Conservation (phyloP, 2,113 vertebrate genomes). For the Sinocyclocheilus grahami region DNA sequence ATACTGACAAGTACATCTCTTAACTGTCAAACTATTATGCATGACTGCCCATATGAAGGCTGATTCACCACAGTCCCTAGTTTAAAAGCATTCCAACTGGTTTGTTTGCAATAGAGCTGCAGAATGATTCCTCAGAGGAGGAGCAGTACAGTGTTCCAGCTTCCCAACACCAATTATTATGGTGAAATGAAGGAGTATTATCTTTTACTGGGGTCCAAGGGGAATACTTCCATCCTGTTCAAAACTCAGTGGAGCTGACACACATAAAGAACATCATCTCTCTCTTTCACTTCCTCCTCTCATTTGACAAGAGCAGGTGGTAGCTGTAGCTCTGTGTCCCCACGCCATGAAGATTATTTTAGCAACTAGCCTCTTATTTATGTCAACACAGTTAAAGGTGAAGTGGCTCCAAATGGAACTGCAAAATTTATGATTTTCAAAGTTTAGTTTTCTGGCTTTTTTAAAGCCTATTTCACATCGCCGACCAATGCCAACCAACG, state of each 20-base stretch:
- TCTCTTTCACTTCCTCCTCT: conserved; percentile 11
- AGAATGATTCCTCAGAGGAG: conserved; percentile 29
- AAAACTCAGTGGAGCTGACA: conserved; percentile 61
- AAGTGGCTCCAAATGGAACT: background rate
- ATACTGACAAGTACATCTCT: background rate
- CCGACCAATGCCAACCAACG: background rate
- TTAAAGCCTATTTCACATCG: background rate
- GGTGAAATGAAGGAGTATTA: conserved; percentile 45
- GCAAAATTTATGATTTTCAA: background rate
- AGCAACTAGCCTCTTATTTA: conserved; percentile 24
- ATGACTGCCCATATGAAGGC: background rate
- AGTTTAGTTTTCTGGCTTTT: background rate
- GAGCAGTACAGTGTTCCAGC: conserved; percentile 28
- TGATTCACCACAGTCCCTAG: conserved; percentile 8
- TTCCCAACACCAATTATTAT: conserved; percentile 53
- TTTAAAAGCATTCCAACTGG: conserved; percentile 20
- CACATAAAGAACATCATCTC: conserved; percentile 55
- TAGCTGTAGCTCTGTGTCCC: conserved; percentile 19
- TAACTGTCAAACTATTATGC: conserved; percentile 16
- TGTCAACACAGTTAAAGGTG: background rate
- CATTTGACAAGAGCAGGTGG: conserved; percentile 8
- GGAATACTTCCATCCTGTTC: conserved; percentile 53
- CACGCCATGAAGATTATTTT: conserved; percentile 31
- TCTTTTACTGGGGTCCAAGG: conserved; percentile 46
- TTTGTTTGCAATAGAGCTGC: conserved; percentile 24